Percentiles rank a stretch among this genome's conserved stretches.
Conservation (phyloP, 1,140 invertebrate genomes). For the Popillia japonica region DNA sequence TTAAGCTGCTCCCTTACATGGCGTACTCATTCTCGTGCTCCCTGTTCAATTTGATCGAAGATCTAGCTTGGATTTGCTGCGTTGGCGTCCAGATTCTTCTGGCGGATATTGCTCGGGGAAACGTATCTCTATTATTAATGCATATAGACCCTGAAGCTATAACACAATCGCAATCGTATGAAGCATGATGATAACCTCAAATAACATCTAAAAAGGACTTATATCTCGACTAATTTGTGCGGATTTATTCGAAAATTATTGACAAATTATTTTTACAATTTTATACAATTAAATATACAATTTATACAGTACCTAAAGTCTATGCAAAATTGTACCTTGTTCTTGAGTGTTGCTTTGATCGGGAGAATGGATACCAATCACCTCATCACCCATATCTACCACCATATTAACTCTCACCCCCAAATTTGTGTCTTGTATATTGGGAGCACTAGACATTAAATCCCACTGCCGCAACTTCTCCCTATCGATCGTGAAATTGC, state of each 20-base stretch:
- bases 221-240: neutral
- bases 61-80: constrained; percentile 51
- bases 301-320: constrained; percentile 47
- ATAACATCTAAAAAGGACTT: neutral
- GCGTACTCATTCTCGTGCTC: constrained; percentile 50
- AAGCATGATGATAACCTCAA: neutral
- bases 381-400: constrained; percentile 60
- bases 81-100: constrained; percentile 50
- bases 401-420: constrained; percentile 61
- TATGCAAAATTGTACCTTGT: constrained; percentile 58
- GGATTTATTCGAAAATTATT: neutral
- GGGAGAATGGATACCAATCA: constrained; percentile 58
- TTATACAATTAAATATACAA: constrained; percentile 34
- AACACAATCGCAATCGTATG: constrained; percentile 48
- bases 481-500: constrained; percentile 76
- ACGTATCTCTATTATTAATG: constrained; percentile 64
- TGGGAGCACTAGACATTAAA: constrained; percentile 78
- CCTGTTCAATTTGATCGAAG: constrained; percentile 51
- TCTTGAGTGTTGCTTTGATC: constrained; percentile 56
- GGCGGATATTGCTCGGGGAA: constrained; percentile 50
- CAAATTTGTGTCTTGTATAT: constrained; percentile 49
- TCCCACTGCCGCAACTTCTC: constrained; percentile 88
- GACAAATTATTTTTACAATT: constrained; percentile 40
- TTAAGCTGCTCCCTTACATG: constrained; percentile 51
- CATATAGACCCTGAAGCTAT: constrained; percentile 68